Conservation (phyloP, 2,888 invertebrate genomes). For the Orchesellides sinensis region DNA sequence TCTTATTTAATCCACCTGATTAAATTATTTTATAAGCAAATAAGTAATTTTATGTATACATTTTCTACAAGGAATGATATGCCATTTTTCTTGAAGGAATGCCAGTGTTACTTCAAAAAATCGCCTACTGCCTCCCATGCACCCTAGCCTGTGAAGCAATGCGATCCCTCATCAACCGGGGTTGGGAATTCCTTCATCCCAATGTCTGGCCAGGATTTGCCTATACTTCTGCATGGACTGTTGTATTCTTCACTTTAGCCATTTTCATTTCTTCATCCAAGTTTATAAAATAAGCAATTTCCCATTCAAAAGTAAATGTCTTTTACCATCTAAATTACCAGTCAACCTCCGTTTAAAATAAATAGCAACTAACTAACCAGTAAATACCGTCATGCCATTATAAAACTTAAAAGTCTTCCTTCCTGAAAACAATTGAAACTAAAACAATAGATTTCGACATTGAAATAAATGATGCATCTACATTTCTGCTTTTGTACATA, state of each 20-base stretch:
- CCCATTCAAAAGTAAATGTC: no score
- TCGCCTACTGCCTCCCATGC: slow-evolving; percentile 79
- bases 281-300: background rate
- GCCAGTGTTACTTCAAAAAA: slow-evolving; percentile 82
- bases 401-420: no score
- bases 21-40: no score
- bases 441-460: no score
- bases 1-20: no score
- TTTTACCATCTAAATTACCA: no score
- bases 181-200: slow-evolving; percentile 52
- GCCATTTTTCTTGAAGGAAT: slow-evolving; percentile 87
- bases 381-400: no score
- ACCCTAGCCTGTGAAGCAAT: slow-evolving; percentile 57
- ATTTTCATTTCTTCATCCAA: slow-evolving; percentile 16
- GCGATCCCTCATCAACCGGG: background rate
- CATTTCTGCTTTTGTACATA: no score
- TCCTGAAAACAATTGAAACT: no score
- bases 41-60: background rate
- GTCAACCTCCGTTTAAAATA: background rate
- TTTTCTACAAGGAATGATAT: no score
- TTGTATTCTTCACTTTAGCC: slow-evolving; percentile 33
- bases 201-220: slow-evolving; percentile 61
- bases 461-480: no score
- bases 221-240: slow-evolving; percentile 31
- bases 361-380: no score